A percentile compares a stretch with the other conserved stretches of the same genome.
phyloP scores from a whole-genome alignment of 2,888 invertebrate species.

The Agonopterix alstromeriana region DNA sequence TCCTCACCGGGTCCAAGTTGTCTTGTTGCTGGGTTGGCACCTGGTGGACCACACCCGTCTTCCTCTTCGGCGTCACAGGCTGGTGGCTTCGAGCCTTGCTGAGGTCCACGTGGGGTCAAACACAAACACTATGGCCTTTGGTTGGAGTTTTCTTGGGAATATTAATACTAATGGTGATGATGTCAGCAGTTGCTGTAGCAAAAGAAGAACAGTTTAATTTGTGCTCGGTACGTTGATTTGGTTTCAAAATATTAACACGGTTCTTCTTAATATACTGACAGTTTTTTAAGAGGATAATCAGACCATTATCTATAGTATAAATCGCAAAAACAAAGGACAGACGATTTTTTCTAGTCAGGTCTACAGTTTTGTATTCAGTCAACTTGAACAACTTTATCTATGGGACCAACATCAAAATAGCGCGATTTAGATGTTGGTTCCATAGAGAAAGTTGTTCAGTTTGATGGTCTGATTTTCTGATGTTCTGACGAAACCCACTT shows the following conservation, averaged over 20 bases:
- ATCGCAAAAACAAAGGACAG: no score
- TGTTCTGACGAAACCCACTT: no score
- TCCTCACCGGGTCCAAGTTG: slow-evolving; percentile 53
- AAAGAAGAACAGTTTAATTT: slow-evolving; percentile 69
- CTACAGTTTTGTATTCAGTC: no score
- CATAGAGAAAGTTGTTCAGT: no score
- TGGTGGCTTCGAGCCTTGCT: slow-evolving; percentile 62
- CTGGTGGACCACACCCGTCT: slow-evolving; percentile 53
- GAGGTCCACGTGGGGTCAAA: slow-evolving; percentile 34
- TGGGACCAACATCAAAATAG: no score
- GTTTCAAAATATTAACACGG: background rate
- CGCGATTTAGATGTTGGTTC: no score
- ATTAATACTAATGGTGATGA: slow-evolving; percentile 47
- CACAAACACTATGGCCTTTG: slow-evolving; percentile 50
- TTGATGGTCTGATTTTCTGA: no score
- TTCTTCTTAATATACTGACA: no score
- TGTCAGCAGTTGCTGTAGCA: slow-evolving; percentile 57
- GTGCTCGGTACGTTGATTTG: slow-evolving; percentile 38
- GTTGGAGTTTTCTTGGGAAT: slow-evolving; percentile 46
- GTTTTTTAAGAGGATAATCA: no score
- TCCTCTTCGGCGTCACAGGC: slow-evolving; percentile 50
- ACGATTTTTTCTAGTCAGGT: no score
- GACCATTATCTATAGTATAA: no score
- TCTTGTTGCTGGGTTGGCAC: slow-evolving; percentile 52
- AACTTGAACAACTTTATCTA: no score